These are phyloP conservation scores for Chrysodeixis includens DNA, from an alignment of 2,888 invertebrate species.

Conservation along the genomic window DNA sequence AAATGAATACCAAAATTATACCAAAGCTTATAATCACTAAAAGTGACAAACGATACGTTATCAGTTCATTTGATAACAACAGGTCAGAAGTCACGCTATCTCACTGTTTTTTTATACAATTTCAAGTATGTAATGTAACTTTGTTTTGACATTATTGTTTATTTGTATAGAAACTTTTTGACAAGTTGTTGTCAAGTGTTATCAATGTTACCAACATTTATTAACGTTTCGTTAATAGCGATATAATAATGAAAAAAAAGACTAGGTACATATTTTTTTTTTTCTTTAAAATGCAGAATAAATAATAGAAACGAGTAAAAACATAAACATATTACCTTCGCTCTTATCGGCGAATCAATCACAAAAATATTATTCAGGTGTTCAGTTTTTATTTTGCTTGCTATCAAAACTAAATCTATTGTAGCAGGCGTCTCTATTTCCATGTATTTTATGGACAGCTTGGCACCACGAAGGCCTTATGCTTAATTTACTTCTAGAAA, in stretches of 20 bases:
- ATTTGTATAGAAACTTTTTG: not conserved
- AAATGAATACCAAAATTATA: constrained; percentile 6
- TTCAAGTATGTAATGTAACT: not conserved
- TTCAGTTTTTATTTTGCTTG: too few species aligned
- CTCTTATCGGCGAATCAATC: too few species aligned
- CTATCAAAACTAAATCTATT: not conserved
- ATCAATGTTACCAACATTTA: not conserved
- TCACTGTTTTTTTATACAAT: not conserved
- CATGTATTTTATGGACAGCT: constrained; percentile 4
- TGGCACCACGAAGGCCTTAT: constrained; percentile 2
- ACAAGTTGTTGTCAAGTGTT: not conserved
- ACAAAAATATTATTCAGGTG: too few species aligned
- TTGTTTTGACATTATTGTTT: not conserved
- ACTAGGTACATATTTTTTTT: too few species aligned
- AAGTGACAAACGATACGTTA: not conserved
- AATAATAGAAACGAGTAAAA: not conserved
- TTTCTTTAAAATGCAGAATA: not conserved
- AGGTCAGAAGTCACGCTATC: not conserved
- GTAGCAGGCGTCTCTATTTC: not conserved
- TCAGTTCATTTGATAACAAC: not conserved
- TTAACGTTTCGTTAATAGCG: too few species aligned
- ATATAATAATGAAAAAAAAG: too few species aligned
- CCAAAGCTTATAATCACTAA: not conserved
- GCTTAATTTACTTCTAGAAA: not conserved
- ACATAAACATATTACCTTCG: too few species aligned